These are phyloP conservation scores for Phodopus roborovskii DNA, from an alignment of 2,113 vertebrate genomes.

Conservation along the genomic window DNA sequence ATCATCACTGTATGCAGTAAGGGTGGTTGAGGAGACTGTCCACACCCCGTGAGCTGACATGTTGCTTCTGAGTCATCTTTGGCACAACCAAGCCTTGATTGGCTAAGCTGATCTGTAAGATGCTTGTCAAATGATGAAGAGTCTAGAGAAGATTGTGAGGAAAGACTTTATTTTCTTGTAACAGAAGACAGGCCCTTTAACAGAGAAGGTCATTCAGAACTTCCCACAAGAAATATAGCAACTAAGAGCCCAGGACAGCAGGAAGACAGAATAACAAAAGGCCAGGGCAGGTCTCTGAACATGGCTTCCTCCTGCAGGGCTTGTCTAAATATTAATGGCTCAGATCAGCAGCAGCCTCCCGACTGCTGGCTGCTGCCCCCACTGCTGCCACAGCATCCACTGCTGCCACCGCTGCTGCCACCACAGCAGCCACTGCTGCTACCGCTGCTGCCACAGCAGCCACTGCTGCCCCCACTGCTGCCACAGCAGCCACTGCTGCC, in stretches of 20 bases:
- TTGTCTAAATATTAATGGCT: background rate
- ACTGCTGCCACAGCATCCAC: background rate
- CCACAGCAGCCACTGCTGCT: background rate
- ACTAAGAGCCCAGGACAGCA: background rate
- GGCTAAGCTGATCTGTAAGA: background rate
- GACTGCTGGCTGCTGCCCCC: background rate
- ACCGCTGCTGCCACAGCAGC: background rate
- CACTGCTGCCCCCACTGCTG: background rate
- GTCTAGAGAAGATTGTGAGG: no score
- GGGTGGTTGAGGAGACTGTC: background rate
- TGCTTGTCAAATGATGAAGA: background rate
- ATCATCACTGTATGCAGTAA: background rate
- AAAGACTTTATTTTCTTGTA: background rate
- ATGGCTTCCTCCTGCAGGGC: background rate
- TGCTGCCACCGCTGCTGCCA: background rate
- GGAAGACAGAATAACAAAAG: background rate
- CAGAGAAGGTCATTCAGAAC: background rate
- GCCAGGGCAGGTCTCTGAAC: no score
- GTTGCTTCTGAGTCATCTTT: background rate
- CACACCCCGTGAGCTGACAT: no score
- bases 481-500: background rate
- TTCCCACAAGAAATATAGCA: background rate
- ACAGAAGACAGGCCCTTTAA: background rate
- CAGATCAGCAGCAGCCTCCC: slow-evolving; percentile 37
- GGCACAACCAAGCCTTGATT: background rate